Evolutionary conservation across 2,113 vertebrate species (phyloP).

Genomic region (Saccopteryx bilineata): DNA sequence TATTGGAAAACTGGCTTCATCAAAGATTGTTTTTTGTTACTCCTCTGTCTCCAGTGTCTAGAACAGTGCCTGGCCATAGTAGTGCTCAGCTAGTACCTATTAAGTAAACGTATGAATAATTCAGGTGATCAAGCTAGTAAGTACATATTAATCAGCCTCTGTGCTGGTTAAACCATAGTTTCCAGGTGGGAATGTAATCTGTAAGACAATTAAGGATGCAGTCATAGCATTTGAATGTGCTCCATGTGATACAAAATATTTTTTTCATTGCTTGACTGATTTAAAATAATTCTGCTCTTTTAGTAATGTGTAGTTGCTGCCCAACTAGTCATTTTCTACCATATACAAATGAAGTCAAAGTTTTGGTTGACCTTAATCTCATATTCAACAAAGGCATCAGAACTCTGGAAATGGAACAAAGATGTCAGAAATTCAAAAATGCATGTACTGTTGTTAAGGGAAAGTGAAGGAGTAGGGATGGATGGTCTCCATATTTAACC

Average conservation of each 20-base stretch:
- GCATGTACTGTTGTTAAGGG: neutral
- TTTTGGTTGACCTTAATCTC: neutral
- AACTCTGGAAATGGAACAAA: neutral
- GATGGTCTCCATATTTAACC: neutral
- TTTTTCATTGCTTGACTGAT: neutral
- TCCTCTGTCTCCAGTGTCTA: neutral
- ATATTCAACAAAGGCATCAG: neutral
- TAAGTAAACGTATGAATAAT: conserved; percentile 29
- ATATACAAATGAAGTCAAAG: neutral
- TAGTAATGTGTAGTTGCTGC: neutral
- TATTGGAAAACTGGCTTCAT: neutral
- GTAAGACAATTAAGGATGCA: neutral
- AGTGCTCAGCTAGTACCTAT: neutral
- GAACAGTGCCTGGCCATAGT: neutral
- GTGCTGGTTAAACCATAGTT: neutral
- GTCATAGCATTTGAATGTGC: neutral
- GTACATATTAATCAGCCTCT: conserved; percentile 29
- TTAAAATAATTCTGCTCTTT: neutral
- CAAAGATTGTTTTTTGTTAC: neutral
- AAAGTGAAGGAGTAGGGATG: neutral
- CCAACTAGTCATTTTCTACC: neutral
- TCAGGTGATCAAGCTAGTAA: neutral
- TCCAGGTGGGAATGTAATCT: conserved; percentile 13
- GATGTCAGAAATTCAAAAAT: neutral
- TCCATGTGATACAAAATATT: neutral